Evolutionary conservation across 2,113 vertebrate species (phyloP), one percentile per base, ranked within the genome.

Genomic region (Protobothrops mucrosquamatus): DNA sequence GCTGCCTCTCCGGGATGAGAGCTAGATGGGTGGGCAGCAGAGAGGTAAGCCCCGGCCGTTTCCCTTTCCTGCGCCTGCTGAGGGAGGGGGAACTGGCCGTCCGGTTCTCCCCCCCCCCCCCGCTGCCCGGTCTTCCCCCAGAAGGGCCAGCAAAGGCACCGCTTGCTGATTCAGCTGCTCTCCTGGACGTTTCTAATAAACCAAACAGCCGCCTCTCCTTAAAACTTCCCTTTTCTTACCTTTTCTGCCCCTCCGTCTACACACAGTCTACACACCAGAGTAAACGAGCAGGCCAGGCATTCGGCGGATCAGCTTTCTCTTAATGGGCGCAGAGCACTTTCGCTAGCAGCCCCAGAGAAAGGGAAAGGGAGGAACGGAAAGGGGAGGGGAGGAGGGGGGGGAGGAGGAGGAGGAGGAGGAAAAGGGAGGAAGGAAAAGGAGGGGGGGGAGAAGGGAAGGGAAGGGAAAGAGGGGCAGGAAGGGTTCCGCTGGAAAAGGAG

Each of bases 41-140:
- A 69, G 0, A 1, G 29, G 6, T 39, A 0, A 12, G 0, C 6
- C 3, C 1, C 23, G 0, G 43, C 18, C 8, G 7, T 1, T 20
- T 34, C 10, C 34, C 7, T 29, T 24, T 2, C 23, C 7, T 14
- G 43, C n/a, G 7, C 52, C 26, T 29, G 48, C 9, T 52, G 61
- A 11, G 52, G 26, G 59, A 22, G 4, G 29, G 55, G 3, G 1
- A 4, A 14, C 26, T 14, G 61, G 61, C 29, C 0, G n/a, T 14
- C 12, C 64, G 2, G 2, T 18, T 34, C n/a, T 14, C 7, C 1
- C 2, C 64, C n/a, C 6, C 6, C 15, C 3, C n/a, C n/a, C 64
- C 29, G 1, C 34, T 15, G 12, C 29, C n/a, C 5, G 11, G 29
- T 34, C 64, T 15, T 18, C 26, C n/a, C n/a, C n/a, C 14, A 15